Evolutionary conservation across 2,888 invertebrate genomes (phyloP).

Genomic region (Epinotia demarniana): DNA sequence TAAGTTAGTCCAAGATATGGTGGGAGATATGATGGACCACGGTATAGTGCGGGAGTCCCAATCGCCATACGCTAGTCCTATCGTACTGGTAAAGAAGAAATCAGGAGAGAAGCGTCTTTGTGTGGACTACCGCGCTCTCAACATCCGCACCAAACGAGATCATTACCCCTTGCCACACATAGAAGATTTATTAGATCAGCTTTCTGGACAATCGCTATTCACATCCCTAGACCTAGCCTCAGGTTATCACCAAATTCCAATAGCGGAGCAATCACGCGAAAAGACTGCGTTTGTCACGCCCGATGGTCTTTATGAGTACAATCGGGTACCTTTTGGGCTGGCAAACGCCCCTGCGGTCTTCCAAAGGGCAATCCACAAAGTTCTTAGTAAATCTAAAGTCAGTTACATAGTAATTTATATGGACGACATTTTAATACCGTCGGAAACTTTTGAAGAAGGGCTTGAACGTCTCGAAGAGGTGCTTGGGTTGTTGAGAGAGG

Average conservation of each 20-base stretch:
- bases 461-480: too few relatives aligned
- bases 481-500: too few relatives aligned
- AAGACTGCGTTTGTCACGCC: too few relatives aligned
- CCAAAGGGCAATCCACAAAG: too few relatives aligned
- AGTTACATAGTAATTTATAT: too few relatives aligned
- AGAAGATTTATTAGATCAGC: conserved; percentile 55
- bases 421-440: too few relatives aligned
- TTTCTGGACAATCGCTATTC: conserved; percentile 51
- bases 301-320: neutral
- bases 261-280: too few relatives aligned
- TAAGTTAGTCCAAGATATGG: conserved; percentile 39
- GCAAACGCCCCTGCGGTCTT: neutral
- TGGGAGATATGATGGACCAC: conserved; percentile 46
- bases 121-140: conserved; percentile 48
- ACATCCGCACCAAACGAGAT: conserved; percentile 44
- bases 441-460: too few relatives aligned
- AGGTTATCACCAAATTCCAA: too few relatives aligned
- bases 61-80: conserved; percentile 45
- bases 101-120: conserved; percentile 45
- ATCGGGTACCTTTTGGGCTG: neutral
- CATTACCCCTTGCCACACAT: conserved; percentile 53
- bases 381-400: too few relatives aligned
- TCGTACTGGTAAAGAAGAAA: conserved; percentile 4
- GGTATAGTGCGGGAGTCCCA: conserved; percentile 45
- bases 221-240: conserved; percentile 35